Evolutionary conservation across 2,888 invertebrate genomes (phyloP).

Genomic region (Apantesis nais): DNA sequence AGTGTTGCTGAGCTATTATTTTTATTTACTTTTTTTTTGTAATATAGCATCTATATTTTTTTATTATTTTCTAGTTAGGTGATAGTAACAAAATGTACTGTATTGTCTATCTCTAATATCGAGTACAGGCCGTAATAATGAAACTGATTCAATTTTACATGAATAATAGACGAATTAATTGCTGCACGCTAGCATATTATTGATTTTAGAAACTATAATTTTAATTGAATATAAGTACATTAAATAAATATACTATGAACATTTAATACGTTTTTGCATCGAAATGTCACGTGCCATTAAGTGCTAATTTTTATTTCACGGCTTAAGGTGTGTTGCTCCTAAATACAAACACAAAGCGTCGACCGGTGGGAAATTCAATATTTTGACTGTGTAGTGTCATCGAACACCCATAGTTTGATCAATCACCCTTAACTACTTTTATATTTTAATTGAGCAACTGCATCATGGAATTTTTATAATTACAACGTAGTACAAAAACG

Average conservation of each 20-base stretch:
- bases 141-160: constrained; percentile 52
- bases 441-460: constrained; percentile 48
- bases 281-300: constrained; percentile 60
- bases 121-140: constrained; percentile 62
- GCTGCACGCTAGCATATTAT: constrained; percentile 49
- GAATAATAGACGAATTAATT: constrained; percentile 47
- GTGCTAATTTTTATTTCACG: constrained; percentile 31
- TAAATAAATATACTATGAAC: constrained; percentile 31
- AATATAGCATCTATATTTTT: constrained; percentile 74
- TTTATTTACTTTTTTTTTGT: constrained; percentile 74
- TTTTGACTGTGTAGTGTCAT: constrained; percentile 25
- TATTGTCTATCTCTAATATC: constrained; percentile 54
- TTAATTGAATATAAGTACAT: constrained; percentile 51
- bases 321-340: constrained; percentile 31
- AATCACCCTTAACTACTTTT: constrained; percentile 38
- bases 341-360: constrained; percentile 22
- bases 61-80: constrained; percentile 74
- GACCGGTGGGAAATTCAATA: constrained; percentile 31
- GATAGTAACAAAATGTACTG: constrained; percentile 61
- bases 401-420: constrained; percentile 26
- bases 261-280: constrained; percentile 44
- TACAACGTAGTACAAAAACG: constrained; percentile 60
- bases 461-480: constrained; percentile 53
- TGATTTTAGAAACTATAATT: constrained; percentile 47
- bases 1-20: constrained; percentile 74